Evolutionary conservation across 2,113 vertebrate species (phyloP), one percentile per base, ranked within the genome.

Genomic region (Tringa solitaria): DNA sequence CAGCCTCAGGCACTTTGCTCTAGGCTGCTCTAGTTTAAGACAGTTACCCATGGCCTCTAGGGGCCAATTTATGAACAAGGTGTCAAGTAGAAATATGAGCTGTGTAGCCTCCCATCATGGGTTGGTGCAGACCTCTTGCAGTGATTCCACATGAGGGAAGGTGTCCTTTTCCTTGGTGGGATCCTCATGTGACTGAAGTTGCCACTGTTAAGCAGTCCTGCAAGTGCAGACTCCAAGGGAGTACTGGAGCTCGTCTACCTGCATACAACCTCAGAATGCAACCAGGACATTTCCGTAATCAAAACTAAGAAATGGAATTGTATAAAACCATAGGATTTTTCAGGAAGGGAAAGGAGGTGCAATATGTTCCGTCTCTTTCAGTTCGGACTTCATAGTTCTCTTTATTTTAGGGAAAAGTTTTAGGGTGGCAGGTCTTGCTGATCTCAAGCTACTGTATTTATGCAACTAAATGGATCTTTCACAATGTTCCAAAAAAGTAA

Each of bases 1-100:
- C 80, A 95, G 87, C 93, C 74, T 64, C 60, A 48, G 87, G 84
- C 94, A 50, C 33, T 94, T 93, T 75, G 84, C 87, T 95, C 27
- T 81, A 46, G 86, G 79, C 78, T 85, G 35, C 64, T 76, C 48
- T 88, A 73, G 65, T 95, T 92, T 89, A 94, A 93, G 53, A 82
- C 70, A 63, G 61, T 88, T 85, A 95, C 80, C 72, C 76, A 54
- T 8, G 14, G 32, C 28, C 64, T 69, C 77, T 46, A 32, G 70
- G 41, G 91, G 12, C 67, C 89, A 90, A 79, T 94, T 96, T 94
- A 87, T 43, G 64, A 70, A 54, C 33, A 77, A 94, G 74, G 78
- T 95, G 78, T 90, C 89, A 96, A 87, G 48, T 57, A 84, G 69
- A 89, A 94, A 80, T 56, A 56, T 0, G 4, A 84, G 48, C 50